Percentiles rank a stretch among this genome's conserved stretches.
phyloP scores from a whole-genome alignment of 2,797 vertebrate genomes.

The Alcedo atthis region DNA sequence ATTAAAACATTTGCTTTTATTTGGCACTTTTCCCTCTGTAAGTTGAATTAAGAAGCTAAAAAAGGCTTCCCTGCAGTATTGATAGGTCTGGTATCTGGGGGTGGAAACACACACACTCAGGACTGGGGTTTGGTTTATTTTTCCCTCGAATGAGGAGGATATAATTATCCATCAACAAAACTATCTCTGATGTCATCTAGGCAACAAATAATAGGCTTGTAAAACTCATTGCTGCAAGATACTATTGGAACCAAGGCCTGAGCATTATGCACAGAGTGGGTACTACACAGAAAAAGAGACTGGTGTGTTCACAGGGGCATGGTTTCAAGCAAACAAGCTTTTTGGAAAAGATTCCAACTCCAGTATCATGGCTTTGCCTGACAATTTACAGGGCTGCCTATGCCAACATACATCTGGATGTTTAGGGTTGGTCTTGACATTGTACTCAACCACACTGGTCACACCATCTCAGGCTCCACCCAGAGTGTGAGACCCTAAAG shows the following conservation, averaged over 20 bases:
- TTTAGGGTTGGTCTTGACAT: not conserved
- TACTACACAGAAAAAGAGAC: not conserved
- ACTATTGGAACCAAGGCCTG: not conserved
- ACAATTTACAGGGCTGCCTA: not conserved
- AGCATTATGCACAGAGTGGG: fast-evolving
- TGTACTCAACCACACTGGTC: not conserved
- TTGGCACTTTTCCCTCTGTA: conserved; percentile 43
- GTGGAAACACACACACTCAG: not conserved
- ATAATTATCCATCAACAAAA: not conserved
- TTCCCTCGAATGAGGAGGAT: not conserved
- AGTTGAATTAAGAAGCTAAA: conserved; percentile 45
- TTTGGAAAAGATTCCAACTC: not conserved
- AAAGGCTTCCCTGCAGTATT: not conserved
- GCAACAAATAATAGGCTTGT: not conserved
- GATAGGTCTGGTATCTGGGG: not conserved
- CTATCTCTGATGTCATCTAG: not conserved
- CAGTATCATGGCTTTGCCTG: not conserved
- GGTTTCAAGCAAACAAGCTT: not conserved
- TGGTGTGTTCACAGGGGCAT: fast-evolving
- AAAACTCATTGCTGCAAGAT: not conserved
- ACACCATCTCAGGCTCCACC: not conserved
- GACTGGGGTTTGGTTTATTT: not conserved
- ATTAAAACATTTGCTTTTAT: conserved; percentile 74
- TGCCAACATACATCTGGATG: not conserved
- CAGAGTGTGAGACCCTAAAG: not conserved